These are phyloP conservation scores for Augochlora pura DNA, from an alignment of 1,140 invertebrate genomes.

Conservation along the genomic window DNA sequence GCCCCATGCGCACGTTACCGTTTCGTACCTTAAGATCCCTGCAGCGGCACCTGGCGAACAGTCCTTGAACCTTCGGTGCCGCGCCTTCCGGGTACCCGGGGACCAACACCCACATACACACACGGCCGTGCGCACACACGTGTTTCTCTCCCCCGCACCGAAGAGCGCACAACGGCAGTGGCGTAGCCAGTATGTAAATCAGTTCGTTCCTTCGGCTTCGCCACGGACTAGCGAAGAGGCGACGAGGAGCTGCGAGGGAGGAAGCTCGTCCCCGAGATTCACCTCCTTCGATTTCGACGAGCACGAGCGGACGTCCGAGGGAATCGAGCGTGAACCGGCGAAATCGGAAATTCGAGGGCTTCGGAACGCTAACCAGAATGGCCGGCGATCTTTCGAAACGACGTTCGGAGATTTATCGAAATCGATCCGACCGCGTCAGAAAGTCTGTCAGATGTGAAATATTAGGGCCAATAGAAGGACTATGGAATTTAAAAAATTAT, in stretches of 20 bases:
- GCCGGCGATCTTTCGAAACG: no score
- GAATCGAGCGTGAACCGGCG: conserved; percentile 19
- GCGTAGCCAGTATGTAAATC: conserved; percentile 77
- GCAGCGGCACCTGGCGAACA: conserved; percentile 75
- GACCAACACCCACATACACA: conserved; percentile 60
- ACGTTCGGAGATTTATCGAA: no score
- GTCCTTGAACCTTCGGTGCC: conserved; percentile 72
- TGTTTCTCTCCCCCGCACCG: conserved; percentile 71
- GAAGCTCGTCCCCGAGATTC: conserved; percentile 39
- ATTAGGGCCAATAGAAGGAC: no score
- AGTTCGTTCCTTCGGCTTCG: conserved; percentile 54
- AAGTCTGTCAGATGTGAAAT: no score
- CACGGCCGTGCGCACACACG: conserved; percentile 41
- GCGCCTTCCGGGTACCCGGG: conserved; percentile 75
- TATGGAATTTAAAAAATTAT: no score
- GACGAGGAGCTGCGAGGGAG: conserved; percentile 29
- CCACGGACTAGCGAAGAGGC: conserved; percentile 30
- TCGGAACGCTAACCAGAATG: conserved; percentile 17
- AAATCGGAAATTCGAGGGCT: conserved; percentile 3
- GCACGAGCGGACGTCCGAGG: conserved; percentile 26
- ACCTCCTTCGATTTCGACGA: conserved; percentile 47
- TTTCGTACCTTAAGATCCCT: conserved; percentile 61
- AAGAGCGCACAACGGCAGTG: conserved; percentile 65
- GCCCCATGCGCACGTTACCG: conserved; percentile 68
- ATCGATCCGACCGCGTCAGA: no score